Conservation (phyloP, 1,140 invertebrate species). For the Hypsibius dujardini region DNA sequence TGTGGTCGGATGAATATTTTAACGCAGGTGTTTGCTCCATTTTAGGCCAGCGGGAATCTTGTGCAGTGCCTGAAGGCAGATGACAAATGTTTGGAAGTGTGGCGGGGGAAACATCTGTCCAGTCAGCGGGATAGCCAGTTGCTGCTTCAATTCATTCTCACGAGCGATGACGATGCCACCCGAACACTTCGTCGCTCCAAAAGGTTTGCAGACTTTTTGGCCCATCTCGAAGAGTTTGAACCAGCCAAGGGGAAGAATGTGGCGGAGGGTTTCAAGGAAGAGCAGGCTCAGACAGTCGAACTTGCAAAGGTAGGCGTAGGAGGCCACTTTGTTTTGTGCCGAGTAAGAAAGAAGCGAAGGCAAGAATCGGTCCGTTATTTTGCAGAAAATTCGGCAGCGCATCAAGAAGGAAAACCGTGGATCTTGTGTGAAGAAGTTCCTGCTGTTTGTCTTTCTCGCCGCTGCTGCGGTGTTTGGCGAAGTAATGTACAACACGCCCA, state of each 20-base stretch:
- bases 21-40: not conserved
- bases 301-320: not conserved
- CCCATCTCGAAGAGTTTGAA: not conserved
- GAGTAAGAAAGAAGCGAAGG: too few relatives aligned
- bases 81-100: not conserved
- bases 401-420: not conserved
- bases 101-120: not conserved
- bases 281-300: not conserved
- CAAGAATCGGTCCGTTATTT: not conserved
- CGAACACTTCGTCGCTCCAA: not conserved
- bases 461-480: constrained; percentile 1
- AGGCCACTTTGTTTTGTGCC: too few relatives aligned
- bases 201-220: not conserved
- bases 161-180: not conserved
- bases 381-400: not conserved
- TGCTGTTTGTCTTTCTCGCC: not conserved
- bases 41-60: constrained; percentile 3
- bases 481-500: not conserved
- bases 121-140: not conserved
- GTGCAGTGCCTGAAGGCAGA: constrained; percentile 1
- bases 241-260: not conserved
- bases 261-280: not conserved
- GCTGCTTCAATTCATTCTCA: not conserved
- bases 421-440: not conserved
- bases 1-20: too few relatives aligned